Percentiles rank a stretch among this genome's conserved stretches.
phyloP scores from a whole-genome alignment of 2,888 invertebrate species.

The Drosophila subsilvestris region DNA sequence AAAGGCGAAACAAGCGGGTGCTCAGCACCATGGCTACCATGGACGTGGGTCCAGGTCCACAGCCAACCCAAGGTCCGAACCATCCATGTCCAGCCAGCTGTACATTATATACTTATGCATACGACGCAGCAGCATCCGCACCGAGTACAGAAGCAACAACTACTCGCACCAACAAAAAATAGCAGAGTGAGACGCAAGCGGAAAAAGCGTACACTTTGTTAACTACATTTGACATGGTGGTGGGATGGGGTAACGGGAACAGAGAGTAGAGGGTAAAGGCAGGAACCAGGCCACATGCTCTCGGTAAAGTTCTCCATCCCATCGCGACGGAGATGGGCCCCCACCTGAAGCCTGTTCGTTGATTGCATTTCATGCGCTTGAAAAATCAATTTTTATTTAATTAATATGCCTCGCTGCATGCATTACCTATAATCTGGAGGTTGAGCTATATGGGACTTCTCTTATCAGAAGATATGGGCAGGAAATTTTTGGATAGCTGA shows the following conservation, averaged over 20 bases:
- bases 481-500: too few species aligned
- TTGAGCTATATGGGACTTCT: not conserved
- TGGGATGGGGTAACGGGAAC: slow-evolving; percentile 3
- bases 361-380: slow-evolving; percentile 76
- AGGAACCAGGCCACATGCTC: slow-evolving; percentile 49
- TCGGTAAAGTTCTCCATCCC: slow-evolving; percentile 38
- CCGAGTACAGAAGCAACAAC: slow-evolving; percentile 21
- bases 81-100: slow-evolving; percentile 52
- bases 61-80: slow-evolving; percentile 8
- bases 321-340: slow-evolving; percentile 20
- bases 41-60: not conserved
- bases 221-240: slow-evolving; percentile 72
- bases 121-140: slow-evolving; percentile 47
- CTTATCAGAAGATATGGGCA: too few species aligned
- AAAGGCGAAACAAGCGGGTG: slow-evolving; percentile 44
- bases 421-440: slow-evolving; percentile 38
- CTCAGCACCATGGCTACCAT: slow-evolving; percentile 30
- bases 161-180: slow-evolving; percentile 22
- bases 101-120: slow-evolving; percentile 72
- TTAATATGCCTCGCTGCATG: slow-evolving; percentile 73
- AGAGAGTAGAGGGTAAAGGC: not conserved
- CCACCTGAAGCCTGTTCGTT: slow-evolving; percentile 71
- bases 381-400: slow-evolving; percentile 77
- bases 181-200: slow-evolving; percentile 27
- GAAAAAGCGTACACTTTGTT: slow-evolving; percentile 72